Percentiles rank a stretch among this genome's conserved stretches.
Evolutionary conservation across 2,888 invertebrate genomes (phyloP).

Genomic region (Bedellia somnulentella): DNA sequence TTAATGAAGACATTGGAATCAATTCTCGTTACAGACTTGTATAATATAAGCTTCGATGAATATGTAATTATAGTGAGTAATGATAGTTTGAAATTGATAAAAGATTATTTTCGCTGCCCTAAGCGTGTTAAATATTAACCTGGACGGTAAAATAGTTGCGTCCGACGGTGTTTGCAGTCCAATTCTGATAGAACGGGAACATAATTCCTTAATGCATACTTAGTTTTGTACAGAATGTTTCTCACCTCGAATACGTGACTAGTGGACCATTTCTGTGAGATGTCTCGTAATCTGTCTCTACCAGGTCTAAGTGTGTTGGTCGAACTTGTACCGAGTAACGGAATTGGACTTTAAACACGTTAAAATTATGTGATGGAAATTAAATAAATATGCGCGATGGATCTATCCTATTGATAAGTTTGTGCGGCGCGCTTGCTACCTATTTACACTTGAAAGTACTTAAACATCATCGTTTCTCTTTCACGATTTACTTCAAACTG

Average conservation of each 20-base stretch:
- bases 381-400: too few species aligned
- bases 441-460: constrained; percentile 35
- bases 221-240: too few species aligned
- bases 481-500: too few species aligned
- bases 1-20: constrained; percentile 11
- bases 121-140: constrained; percentile 25
- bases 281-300: too few species aligned
- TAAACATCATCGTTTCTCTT: constrained; percentile 16
- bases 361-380: not conserved
- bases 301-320: too few species aligned
- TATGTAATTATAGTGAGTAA: constrained; percentile 30
- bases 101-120: constrained; percentile 49
- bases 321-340: too few species aligned
- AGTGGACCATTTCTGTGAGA: too few species aligned
- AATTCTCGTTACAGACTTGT: constrained; percentile 21
- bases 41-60: constrained; percentile 42
- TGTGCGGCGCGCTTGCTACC: constrained; percentile 24
- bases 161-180: constrained; percentile 19
- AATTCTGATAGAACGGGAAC: constrained; percentile 22
- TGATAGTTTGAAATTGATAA: constrained; percentile 26
- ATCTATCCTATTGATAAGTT: too few species aligned
- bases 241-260: too few species aligned
- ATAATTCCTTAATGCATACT: too few species aligned
- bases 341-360: constrained; percentile 1
- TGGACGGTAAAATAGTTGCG: not conserved